Percentiles rank a stretch among this genome's conserved stretches.
phyloP scores from a whole-genome alignment of 2,888 invertebrate species.

The Andrena bicolor region DNA sequence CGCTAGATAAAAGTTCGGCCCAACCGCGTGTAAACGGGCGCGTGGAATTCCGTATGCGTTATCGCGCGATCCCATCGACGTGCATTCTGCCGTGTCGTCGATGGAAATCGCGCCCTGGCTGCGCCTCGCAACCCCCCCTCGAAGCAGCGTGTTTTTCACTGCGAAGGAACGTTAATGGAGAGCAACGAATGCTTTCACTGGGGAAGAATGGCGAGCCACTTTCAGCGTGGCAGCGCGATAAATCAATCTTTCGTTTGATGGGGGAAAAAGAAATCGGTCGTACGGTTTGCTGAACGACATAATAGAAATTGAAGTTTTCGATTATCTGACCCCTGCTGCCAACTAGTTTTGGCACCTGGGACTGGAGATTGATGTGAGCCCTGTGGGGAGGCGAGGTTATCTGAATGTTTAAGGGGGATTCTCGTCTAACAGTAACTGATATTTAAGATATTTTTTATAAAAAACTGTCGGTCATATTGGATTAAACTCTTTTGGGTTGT shows the following conservation, averaged over 20 bases:
- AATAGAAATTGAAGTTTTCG: neutral
- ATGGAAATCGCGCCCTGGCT: slow-evolving; percentile 41
- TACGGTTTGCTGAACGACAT: neutral
- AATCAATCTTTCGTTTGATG: slow-evolving; percentile 61
- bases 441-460: too few relatives aligned
- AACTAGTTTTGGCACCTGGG: neutral
- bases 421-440: too few relatives aligned
- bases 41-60: slow-evolving; percentile 59
- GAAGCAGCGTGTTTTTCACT: slow-evolving; percentile 44
- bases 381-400: neutral
- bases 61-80: slow-evolving; percentile 59
- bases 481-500: too few relatives aligned
- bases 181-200: slow-evolving; percentile 61
- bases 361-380: neutral
- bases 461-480: too few relatives aligned
- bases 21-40: slow-evolving; percentile 58
- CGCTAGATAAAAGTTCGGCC: slow-evolving; percentile 59
- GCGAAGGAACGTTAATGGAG: slow-evolving; percentile 63
- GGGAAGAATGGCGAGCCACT: slow-evolving; percentile 55
- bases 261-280: slow-evolving; percentile 15
- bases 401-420: too few relatives aligned
- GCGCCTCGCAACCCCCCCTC: slow-evolving; percentile 11
- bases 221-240: slow-evolving; percentile 37
- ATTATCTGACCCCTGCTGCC: neutral
- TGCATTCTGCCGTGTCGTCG: slow-evolving; percentile 53